Base-by-base conservation (phyloP, 30 jellyfish, hydroid and myxozoan genomes). In the Mastigias papua region DNA sequence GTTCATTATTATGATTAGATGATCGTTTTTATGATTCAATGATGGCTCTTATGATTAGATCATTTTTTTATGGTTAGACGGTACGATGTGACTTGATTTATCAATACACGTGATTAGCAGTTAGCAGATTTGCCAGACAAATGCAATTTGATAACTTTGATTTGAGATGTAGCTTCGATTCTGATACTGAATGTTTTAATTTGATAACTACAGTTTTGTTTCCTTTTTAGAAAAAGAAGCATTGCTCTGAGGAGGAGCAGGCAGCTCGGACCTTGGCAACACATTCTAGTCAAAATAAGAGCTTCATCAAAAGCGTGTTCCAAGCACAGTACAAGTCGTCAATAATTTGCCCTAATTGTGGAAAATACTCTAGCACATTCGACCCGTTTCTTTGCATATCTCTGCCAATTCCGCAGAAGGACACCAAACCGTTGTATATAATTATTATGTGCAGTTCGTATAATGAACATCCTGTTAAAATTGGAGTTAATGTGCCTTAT, bases 311-410 rank as follows among this genome's bases (percentile, higher is more conserved):
- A 73, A 93, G 82, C 58, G 50, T 93, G n/a, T 93, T 93, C 83
- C 97, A 89, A 61, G 96, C 98, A 13, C 98, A 93, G 66, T 93
- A 93, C 89, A 91, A 93, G 29, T 93, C 98, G 23, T 65, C 97
- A 13, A 48, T 93, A 50, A 54, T 76, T 17, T 93, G 98, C 75
- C 96, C 96, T 0, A 72, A 75, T 48, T 93, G 98, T 30, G 78
- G 73, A 37, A 87, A 72, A 30, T 93, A 76, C 58, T 93, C 98
- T 10, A 78, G 93, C 48, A 93, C 98, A 20, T 93, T 93, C 69
- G 98, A 93, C 63, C 98, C 98, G 25, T 93, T 67, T 60, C 87
- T 90, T 19, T 78, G 96, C 81, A 64, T 93, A 64, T 93, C 98
- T 16, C 84, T 93, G 27, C 89, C 97, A 27, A 88, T 93, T n/a